Percentiles rank a stretch among this genome's conserved stretches.
Conservation (phyloP, 2,888 invertebrate genomes). For the Eulithis prunata region DNA sequence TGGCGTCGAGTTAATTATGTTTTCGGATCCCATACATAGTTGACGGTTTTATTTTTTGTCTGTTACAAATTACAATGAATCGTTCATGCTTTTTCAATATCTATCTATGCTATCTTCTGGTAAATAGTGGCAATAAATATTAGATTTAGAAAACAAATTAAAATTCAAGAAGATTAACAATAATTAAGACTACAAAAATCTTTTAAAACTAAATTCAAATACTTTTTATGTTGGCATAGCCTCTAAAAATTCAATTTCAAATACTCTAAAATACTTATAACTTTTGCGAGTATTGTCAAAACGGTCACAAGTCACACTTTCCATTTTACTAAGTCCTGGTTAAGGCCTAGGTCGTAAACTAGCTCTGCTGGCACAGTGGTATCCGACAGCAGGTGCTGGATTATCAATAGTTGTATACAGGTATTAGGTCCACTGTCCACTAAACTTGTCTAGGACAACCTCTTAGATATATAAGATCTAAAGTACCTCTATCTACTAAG, state of each 20-base stretch:
- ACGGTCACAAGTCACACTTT: conserved; percentile 19
- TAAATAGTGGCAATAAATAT: no score
- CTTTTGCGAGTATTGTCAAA: conserved; percentile 2
- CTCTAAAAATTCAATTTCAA: no score
- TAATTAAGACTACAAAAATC: no score
- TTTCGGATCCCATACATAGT: conserved; percentile 4
- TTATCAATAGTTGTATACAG: conserved; percentile 19
- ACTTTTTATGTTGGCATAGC: no score
- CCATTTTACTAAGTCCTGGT: conserved; percentile 28
- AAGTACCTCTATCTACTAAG: no score
- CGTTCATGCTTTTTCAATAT: no score
- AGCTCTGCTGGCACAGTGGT: conserved; percentile 7
- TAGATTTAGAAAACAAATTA: no score
- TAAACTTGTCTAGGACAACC: background rate
- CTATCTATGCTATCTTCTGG: no score
- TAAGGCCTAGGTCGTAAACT: conserved; percentile 21
- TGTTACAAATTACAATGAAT: conserved; percentile 5
- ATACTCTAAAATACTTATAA: background rate
- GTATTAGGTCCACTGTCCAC: conserved; percentile 10
- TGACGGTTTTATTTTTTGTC: conserved; percentile 16
- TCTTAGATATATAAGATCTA: background rate
- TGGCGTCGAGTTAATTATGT: conserved; percentile 12
- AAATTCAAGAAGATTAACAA: no score
- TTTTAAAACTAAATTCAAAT: no score
- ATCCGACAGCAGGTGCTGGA: conserved; percentile 23